Evolutionary conservation across 2,888 invertebrate species (phyloP).

Genomic region (Phengaris alcon): DNA sequence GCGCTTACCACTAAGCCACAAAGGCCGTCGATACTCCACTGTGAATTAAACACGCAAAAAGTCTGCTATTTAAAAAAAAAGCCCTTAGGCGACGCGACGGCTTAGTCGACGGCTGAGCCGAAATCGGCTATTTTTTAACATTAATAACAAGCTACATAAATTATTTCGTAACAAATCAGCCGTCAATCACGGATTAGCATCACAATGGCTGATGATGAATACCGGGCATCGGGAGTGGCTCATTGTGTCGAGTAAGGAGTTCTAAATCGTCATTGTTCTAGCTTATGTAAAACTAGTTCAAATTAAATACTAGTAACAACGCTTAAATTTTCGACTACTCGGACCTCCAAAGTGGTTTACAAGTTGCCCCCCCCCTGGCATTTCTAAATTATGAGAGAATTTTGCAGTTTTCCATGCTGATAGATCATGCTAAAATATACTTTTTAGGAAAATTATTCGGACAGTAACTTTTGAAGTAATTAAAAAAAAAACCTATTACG

Average conservation of each 20-base stretch:
- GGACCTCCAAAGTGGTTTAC: too few relatives aligned
- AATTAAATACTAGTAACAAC: neutral
- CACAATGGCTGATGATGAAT: constrained; percentile 63
- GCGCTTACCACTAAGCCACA: too few relatives aligned
- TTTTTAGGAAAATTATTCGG: too few relatives aligned
- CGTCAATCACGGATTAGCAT: constrained; percentile 71
- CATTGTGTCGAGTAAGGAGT: constrained; percentile 26
- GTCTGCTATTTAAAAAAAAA: neutral
- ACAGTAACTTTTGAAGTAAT: too few relatives aligned
- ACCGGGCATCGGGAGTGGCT: constrained; percentile 38
- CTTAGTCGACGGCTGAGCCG: neutral
- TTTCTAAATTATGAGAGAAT: too few relatives aligned
- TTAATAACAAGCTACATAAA: constrained; percentile 46
- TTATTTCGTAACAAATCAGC: constrained; percentile 59
- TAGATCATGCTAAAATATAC: too few relatives aligned
- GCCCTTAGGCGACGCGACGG: neutral
- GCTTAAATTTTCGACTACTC: neutral
- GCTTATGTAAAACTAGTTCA: neutral
- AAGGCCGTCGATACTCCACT: neutral
- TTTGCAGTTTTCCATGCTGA: too few relatives aligned
- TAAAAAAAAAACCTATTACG: too few relatives aligned
- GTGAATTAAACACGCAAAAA: neutral
- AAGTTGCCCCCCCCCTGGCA: too few relatives aligned
- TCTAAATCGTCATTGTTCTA: neutral
- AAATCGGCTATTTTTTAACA: neutral